phyloP scores from a whole-genome alignment of 37 sponge, comb jelly and placozoan genomes.

The Cladorhizidae sp. region DNA sequence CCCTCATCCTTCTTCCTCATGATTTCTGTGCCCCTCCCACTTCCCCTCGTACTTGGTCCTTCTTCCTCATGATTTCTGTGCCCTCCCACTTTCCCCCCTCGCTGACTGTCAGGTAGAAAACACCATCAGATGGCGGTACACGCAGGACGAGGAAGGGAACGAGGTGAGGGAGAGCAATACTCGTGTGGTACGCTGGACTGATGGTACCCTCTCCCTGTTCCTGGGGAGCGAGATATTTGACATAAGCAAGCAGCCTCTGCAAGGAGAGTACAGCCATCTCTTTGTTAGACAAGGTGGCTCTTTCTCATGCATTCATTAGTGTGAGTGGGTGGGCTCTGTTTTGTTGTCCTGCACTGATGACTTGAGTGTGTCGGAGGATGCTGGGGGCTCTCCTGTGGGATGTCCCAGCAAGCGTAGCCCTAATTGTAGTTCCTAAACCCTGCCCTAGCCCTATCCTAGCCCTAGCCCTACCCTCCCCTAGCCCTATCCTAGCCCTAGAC shows the following conservation, averaged over 20 bases:
- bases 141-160: slow-evolving; percentile 72
- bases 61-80: background rate
- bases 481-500: too few relatives aligned
- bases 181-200: slow-evolving; percentile 90
- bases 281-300: slow-evolving; percentile 91
- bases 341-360: too few relatives aligned
- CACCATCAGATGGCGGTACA: slow-evolving; percentile 91
- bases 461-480: too few relatives aligned
- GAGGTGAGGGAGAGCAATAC: slow-evolving; percentile 91
- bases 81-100: background rate
- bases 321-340: too few relatives aligned
- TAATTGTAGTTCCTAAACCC: too few relatives aligned
- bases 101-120: slow-evolving; percentile 80
- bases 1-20: too few relatives aligned
- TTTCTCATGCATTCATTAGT: too few relatives aligned
- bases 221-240: slow-evolving; percentile 97
- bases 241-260: slow-evolving; percentile 70
- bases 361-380: too few relatives aligned
- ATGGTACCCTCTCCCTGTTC: slow-evolving; percentile 89
- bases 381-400: too few relatives aligned
- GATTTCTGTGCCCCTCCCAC: background rate
- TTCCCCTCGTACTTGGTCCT: background rate
- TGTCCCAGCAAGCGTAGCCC: too few relatives aligned
- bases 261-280: slow-evolving; percentile 82
- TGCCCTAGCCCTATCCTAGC: too few relatives aligned